Evolutionary conservation across 2,888 invertebrate genomes (phyloP), one percentile per base, ranked within the genome.

Genomic region (Aproaerema taeniolella): DNA sequence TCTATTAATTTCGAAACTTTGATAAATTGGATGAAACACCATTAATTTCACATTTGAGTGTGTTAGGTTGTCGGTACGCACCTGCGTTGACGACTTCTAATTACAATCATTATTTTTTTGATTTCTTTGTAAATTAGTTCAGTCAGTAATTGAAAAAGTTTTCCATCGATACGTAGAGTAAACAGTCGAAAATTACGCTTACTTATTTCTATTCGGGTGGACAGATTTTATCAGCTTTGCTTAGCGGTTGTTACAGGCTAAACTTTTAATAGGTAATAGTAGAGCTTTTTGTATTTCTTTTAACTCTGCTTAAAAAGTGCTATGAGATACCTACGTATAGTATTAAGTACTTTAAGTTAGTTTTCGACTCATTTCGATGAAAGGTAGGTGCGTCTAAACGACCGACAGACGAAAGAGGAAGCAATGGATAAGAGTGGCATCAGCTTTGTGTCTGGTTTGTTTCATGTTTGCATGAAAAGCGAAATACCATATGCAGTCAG

Each of bases 141-240:
- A 49, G 52, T n/a, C 44, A 52, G 66, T 81, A 82, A 86, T 86
- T 83, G 85, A 81, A 86, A 86, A 86, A 85, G 60, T 86, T 85
- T 79, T 74, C 58, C 63, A 70, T 65, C 75, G 78, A 77, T 74
- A 70, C 52, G 61, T 66, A 53, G 53, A 63, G 63, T 61, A 62
- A 74, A 81, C 62, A 61, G 66, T 61, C 65, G 62, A 66, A 82
- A 82, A 81, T 82, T 80, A 79, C 66, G 58, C 59, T 68, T 71
- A 65, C 67, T 68, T 72, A 72, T 76, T 76, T 67, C 65, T 58
- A 55, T 66, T 20, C 20, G 2, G 53, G 62, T 52, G 53, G 41
- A 52, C 49, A 67, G 76, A 80, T 77, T 66, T 43, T 79, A 85
- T 85, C 83, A 64, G 60, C 52, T 67, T 67, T 67, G 71, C 70